A percentile compares a stretch with the other conserved stretches of the same genome.
These are phyloP conservation scores for Smutsia temminckii DNA, from an alignment of 2,797 vertebrate genomes.

Conservation along the genomic window DNA sequence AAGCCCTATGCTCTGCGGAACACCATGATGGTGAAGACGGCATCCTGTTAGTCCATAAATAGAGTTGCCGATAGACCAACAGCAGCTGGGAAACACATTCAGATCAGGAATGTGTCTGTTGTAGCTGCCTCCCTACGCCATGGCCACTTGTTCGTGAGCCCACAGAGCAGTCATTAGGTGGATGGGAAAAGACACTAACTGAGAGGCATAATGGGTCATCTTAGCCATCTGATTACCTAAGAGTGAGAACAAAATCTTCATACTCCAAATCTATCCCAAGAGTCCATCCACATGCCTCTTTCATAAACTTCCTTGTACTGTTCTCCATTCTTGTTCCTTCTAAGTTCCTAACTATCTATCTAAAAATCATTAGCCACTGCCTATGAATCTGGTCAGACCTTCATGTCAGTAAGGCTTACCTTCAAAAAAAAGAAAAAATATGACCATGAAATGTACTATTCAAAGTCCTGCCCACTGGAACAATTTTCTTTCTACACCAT, in stretches of 20 bases:
- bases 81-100: neutral
- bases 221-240: neutral
- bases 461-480: neutral
- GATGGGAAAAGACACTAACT: neutral
- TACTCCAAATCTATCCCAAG: neutral
- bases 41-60: accelerated
- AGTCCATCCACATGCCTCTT: neutral
- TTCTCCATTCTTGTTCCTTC: neutral
- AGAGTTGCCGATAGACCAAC: neutral
- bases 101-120: too few species aligned
- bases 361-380: neutral
- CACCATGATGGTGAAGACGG: neutral
- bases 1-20: neutral
- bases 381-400: neutral
- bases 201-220: neutral
- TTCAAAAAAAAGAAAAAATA: neutral
- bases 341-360: neutral
- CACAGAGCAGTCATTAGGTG: neutral
- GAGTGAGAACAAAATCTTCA: neutral
- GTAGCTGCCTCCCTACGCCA: neutral
- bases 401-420: neutral
- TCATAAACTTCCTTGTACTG: neutral
- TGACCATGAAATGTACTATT: neutral
- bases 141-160: neutral
- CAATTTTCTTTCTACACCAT: neutral